A percentile compares a stretch with the other conserved stretches of the same genome.
These are phyloP conservation scores for Leucophenga varia DNA, from an alignment of 1,140 invertebrate genomes.

Conservation along the genomic window DNA sequence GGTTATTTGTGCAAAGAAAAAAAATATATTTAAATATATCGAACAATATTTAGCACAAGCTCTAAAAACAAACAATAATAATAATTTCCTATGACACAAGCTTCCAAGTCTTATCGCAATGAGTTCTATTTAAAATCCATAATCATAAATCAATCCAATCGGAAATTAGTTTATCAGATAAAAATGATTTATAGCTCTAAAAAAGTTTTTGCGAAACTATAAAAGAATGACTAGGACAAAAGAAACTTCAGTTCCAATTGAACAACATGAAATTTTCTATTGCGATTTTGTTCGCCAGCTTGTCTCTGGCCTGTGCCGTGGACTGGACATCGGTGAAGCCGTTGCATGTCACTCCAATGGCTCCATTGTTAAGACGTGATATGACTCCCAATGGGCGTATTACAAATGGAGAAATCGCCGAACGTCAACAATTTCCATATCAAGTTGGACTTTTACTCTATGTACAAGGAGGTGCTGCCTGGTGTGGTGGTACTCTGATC, in stretches of 20 bases:
- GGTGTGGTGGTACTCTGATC: conserved; percentile 65
- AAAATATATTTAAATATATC: too few relatives aligned
- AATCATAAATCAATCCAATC: too few relatives aligned
- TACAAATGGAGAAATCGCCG: conserved; percentile 35
- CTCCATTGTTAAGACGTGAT: conserved; percentile 5
- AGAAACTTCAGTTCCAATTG: conserved; percentile 10
- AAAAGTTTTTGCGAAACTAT: conserved; percentile 13
- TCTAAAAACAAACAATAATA: too few relatives aligned
- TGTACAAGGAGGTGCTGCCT: conserved; percentile 32
- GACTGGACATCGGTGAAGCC: conserved; percentile 25
- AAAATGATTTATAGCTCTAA: too few relatives aligned
- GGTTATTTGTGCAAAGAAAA: too few relatives aligned
- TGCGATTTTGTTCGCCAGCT: conserved; percentile 8
- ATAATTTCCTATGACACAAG: too few relatives aligned
- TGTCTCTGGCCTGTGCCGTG: conserved; percentile 20
- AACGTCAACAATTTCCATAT: conserved; percentile 58
- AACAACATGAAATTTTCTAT: conserved; percentile 24
- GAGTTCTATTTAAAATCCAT: too few relatives aligned
- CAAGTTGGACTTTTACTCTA: conserved; percentile 58
- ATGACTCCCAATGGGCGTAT: conserved; percentile 29
- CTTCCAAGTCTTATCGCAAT: too few relatives aligned
- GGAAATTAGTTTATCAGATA: too few relatives aligned
- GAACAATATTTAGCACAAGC: too few relatives aligned
- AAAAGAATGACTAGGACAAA: conserved; percentile 11
- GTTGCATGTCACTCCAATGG: conserved; percentile 14